Conservation (phyloP, 2,113 vertebrate species). For the Boulengeromyrus knoepffleri region DNA sequence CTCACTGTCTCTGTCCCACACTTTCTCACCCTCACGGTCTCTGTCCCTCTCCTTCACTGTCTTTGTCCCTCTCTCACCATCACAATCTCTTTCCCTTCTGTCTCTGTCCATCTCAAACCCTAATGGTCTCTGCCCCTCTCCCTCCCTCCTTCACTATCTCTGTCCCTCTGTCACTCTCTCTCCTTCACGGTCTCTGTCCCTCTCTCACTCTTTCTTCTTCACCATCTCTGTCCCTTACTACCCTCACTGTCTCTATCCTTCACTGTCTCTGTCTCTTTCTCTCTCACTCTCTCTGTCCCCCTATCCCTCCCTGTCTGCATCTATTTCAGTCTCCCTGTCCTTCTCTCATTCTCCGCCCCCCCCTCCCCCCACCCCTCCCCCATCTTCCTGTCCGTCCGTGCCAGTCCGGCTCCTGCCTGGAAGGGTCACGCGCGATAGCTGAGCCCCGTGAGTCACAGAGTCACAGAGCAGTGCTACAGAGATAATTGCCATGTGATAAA, state of each 20-base stretch:
- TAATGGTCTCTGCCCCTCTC: not conserved
- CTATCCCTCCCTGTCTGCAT: slow-evolving; percentile 5
- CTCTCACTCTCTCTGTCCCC: not conserved
- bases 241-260: not conserved
- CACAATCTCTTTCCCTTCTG: not conserved
- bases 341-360: not conserved
- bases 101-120: not conserved
- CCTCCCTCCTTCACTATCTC: not conserved
- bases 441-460: slow-evolving; percentile 44
- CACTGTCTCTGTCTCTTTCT: not conserved
- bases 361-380: not conserved
- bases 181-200: not conserved
- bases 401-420: slow-evolving; percentile 34
- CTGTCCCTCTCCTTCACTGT: slow-evolving; percentile 13
- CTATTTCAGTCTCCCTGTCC: slow-evolving; percentile 19
- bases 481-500: slow-evolving; percentile 76
- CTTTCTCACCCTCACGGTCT: slow-evolving; percentile 1
- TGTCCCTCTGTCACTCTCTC: slow-evolving; percentile 23
- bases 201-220: not conserved
- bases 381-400: not conserved
- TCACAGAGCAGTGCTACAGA: slow-evolving; percentile 58
- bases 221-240: not conserved
- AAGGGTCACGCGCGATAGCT: slow-evolving; percentile 59
- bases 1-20: not conserved
- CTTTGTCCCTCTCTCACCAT: slow-evolving; percentile 4